These are phyloP conservation scores for Esperia sulphurella DNA, from an alignment of 2,888 invertebrate species.

Conservation along the genomic window DNA sequence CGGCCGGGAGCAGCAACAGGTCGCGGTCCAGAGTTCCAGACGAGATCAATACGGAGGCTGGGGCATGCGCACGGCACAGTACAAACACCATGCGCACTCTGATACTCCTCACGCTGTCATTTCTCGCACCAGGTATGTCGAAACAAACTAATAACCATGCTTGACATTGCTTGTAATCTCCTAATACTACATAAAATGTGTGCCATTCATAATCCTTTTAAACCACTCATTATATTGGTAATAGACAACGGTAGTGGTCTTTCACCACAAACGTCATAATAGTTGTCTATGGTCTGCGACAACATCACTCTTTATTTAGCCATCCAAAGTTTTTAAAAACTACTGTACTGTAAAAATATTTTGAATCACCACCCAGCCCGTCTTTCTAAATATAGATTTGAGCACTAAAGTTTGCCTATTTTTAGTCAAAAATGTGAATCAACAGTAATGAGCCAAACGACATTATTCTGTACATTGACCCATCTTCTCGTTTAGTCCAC, in stretches of 20 bases:
- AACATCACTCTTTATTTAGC: background rate
- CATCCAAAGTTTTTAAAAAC: too few relatives aligned
- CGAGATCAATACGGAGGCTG: constrained; percentile 69
- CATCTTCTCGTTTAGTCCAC: background rate
- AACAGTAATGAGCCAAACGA: background rate
- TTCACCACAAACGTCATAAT: constrained; percentile 16
- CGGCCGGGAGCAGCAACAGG: constrained; percentile 64
- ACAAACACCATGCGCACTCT: constrained; percentile 63
- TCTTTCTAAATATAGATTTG: background rate
- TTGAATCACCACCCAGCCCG: too few relatives aligned
- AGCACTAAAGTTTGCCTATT: background rate
- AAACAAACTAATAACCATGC: constrained; percentile 19
- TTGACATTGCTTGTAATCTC: constrained; percentile 2
- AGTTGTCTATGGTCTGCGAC: constrained; percentile 21
- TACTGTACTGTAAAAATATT: too few relatives aligned
- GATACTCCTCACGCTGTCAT: constrained; percentile 57
- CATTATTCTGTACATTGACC: background rate
- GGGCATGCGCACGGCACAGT: constrained; percentile 58
- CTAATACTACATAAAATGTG: background rate
- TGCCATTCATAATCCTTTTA: background rate
- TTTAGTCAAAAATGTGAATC: background rate
- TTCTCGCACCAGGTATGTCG: constrained; percentile 63
- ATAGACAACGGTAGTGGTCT: background rate
- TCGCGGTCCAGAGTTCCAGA: constrained; percentile 50
- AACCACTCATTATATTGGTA: background rate